Percentiles rank a stretch among this genome's conserved stretches.
phyloP scores from a whole-genome alignment of 2,113 vertebrate genomes.

The Sebastes schlegelii region DNA sequence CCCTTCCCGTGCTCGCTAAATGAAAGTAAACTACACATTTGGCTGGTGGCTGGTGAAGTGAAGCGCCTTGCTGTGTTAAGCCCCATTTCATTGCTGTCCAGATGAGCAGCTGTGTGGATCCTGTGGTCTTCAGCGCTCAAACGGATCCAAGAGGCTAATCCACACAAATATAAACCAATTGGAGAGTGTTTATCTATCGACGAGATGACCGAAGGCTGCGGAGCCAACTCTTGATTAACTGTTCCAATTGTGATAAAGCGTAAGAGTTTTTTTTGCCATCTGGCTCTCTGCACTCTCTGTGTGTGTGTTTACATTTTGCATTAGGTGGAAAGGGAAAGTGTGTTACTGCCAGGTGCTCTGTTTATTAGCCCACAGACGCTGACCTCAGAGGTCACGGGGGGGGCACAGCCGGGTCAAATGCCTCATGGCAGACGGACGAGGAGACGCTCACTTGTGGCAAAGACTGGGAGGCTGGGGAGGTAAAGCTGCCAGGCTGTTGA shows the following conservation, averaged over 20 bases:
- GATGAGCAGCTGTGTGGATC: constrained; percentile 66
- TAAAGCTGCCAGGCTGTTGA: constrained; percentile 17
- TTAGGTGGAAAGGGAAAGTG: constrained; percentile 33
- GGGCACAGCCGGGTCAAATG: constrained; percentile 33
- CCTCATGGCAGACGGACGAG: constrained; percentile 36
- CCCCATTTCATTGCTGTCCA: constrained; percentile 56
- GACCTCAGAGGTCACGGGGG: constrained; percentile 51
- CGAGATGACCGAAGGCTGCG: constrained; percentile 21
- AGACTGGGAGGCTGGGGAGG: constrained; percentile 12
- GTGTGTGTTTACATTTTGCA: constrained; percentile 6
- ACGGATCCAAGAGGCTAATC: constrained; percentile 46
- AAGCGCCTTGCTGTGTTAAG: constrained; percentile 66
- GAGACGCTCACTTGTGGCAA: constrained; percentile 14
- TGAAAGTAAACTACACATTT: constrained; percentile 71
- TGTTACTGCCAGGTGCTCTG: constrained; percentile 27
- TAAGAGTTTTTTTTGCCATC: constrained; percentile 34
- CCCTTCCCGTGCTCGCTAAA: constrained; percentile 59
- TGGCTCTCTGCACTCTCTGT: neutral
- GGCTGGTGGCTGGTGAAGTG: constrained; percentile 63
- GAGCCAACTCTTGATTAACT: constrained; percentile 31
- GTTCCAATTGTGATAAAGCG: constrained; percentile 36
- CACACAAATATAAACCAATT: constrained; percentile 53
- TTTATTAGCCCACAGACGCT: constrained; percentile 40
- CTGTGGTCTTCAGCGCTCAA: constrained; percentile 38
- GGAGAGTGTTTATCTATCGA: constrained; percentile 45